Evolutionary conservation across 2,797 vertebrate genomes (phyloP).

Genomic region (Pseudochromis fuscus): DNA sequence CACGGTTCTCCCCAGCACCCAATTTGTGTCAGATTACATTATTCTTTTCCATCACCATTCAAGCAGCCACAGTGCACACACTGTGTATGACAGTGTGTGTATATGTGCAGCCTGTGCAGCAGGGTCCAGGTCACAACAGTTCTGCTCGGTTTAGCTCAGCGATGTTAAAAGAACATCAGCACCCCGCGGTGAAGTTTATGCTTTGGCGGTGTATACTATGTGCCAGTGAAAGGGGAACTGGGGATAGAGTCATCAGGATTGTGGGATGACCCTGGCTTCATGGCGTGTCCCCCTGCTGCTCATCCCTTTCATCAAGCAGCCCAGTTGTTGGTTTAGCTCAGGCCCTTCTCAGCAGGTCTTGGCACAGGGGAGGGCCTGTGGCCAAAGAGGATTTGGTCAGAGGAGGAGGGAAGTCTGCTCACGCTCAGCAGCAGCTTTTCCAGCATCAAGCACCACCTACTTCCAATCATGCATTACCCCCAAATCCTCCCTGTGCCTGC

Average conservation of each 20-base stretch:
- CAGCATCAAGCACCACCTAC: slow-evolving; percentile 73
- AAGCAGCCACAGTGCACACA: background rate
- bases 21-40: slow-evolving; percentile 40
- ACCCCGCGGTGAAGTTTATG: slow-evolving; percentile 57
- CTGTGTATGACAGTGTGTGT: slow-evolving; percentile 2
- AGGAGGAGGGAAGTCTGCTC: slow-evolving; percentile 69
- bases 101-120: slow-evolving; percentile 17
- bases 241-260: slow-evolving; percentile 80
- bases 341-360: slow-evolving; percentile 80
- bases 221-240: slow-evolving; percentile 72
- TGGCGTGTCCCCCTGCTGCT: slow-evolving; percentile 58
- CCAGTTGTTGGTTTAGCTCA: slow-evolving; percentile 85
- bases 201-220: slow-evolving; percentile 53
- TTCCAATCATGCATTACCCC: slow-evolving; percentile 68
- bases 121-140: slow-evolving; percentile 34
- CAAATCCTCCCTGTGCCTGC: slow-evolving; percentile 62
- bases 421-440: slow-evolving; percentile 65
- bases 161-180: slow-evolving; percentile 60
- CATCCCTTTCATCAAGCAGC: slow-evolving; percentile 79
- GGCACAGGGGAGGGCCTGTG: slow-evolving; percentile 67
- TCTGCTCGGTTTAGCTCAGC: slow-evolving; percentile 53
- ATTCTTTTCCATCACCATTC: slow-evolving; percentile 32
- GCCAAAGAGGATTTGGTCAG: slow-evolving; percentile 75
- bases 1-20: slow-evolving; percentile 33
- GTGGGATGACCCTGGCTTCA: slow-evolving; percentile 71